Percentiles rank a stretch among this genome's conserved stretches.
These are phyloP conservation scores for Pelmatolapia mariae DNA, from an alignment of 2,113 vertebrate genomes.

Conservation along the genomic window DNA sequence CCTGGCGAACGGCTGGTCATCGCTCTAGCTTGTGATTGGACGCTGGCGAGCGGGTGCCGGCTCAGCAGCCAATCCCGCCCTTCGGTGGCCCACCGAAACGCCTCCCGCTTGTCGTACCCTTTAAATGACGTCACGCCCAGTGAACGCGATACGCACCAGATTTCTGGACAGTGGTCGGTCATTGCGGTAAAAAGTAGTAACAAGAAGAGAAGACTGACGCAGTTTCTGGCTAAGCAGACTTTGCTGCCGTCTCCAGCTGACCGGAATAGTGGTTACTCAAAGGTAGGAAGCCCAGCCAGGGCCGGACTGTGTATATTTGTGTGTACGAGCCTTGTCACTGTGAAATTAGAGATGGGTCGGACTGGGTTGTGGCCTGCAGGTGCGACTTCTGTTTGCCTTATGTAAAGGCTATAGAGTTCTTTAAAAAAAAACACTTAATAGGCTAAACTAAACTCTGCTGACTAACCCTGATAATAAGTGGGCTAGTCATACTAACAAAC, in stretches of 20 bases:
- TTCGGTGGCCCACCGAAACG: background rate
- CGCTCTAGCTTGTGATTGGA: conserved; percentile 23
- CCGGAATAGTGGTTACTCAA: background rate
- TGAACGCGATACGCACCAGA: background rate
- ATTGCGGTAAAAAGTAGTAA: conserved; percentile 19
- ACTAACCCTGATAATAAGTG: background rate
- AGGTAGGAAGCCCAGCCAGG: conserved; percentile 21
- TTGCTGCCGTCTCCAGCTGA: background rate
- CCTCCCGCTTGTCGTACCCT: background rate
- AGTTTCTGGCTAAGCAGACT: background rate
- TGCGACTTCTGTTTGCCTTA: background rate
- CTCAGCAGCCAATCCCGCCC: conserved; percentile 4
- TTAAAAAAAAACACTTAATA: background rate
- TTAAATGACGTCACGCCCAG: conserved; percentile 39
- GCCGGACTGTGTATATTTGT: background rate
- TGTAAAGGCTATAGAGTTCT: background rate
- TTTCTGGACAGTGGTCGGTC: background rate
- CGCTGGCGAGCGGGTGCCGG: accelerated
- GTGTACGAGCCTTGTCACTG: background rate
- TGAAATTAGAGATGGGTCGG: background rate
- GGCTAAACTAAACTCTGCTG: background rate
- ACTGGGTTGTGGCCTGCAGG: conserved; percentile 51
- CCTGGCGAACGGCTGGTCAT: background rate
- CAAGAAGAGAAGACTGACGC: background rate
- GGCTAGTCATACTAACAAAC: background rate